phyloP scores from a whole-genome alignment of 2,113 vertebrate genomes.

The Pipra filicauda region DNA sequence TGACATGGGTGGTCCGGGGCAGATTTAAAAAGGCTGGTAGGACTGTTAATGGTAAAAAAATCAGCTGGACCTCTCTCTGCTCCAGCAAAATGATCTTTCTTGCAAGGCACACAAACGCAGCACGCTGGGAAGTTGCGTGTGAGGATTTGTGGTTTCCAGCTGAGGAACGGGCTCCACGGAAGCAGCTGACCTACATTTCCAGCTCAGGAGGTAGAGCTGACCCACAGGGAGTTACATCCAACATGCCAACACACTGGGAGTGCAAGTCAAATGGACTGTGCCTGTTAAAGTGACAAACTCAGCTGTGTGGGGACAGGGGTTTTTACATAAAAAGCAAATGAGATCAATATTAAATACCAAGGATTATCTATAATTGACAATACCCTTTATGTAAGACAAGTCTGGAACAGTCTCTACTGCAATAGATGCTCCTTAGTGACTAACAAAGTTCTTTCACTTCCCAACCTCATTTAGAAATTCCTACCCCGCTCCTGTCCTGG shows the following conservation, averaged over 20 bases:
- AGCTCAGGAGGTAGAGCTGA: background rate
- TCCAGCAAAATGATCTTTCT: background rate
- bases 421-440: background rate
- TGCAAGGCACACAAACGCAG: background rate
- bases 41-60: background rate
- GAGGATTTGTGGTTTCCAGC: background rate
- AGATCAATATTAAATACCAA: background rate
- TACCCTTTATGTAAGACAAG: background rate
- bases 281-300: background rate
- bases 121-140: background rate
- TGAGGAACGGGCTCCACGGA: accelerated
- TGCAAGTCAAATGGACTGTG: background rate
- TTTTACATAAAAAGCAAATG: background rate
- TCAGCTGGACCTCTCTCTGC: background rate
- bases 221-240: background rate
- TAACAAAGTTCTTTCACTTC: background rate
- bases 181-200: background rate
- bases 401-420: background rate
- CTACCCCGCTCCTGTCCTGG: background rate
- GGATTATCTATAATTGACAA: background rate
- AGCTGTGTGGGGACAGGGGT: background rate
- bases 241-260: background rate
- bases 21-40: background rate
- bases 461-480: background rate
- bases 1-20: background rate